A percentile compares a stretch with the other conserved stretches of the same genome.
Conservation (phyloP, 2,797 vertebrate species). For the Halcyon badia region DNA sequence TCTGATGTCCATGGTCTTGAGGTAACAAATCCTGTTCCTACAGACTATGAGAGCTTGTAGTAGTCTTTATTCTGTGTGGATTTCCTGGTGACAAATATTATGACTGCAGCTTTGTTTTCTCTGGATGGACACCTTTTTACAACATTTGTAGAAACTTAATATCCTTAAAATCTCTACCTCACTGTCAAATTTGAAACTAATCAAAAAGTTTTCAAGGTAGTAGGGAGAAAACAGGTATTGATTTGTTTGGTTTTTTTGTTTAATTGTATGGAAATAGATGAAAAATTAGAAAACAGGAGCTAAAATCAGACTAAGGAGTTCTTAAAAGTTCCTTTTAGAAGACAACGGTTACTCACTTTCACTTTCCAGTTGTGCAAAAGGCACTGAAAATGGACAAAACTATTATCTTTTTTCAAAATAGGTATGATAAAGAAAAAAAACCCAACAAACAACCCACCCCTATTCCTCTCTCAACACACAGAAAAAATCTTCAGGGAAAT, state of each 20-base stretch:
- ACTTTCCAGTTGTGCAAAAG: neutral
- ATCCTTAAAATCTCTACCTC: neutral
- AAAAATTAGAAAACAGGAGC: neutral
- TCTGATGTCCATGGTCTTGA: neutral
- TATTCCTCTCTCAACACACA: neutral
- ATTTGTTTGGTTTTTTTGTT: neutral
- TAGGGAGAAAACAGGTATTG: neutral
- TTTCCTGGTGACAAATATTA: neutral
- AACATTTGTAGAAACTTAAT: neutral
- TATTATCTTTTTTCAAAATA: neutral
- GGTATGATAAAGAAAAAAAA: neutral
- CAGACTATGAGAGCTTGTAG: neutral
- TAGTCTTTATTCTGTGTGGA: neutral
- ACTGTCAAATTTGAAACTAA: neutral
- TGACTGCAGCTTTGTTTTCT: neutral
- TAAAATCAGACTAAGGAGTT: neutral
- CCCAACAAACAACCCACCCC: no score
- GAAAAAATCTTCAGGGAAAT: neutral
- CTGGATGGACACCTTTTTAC: neutral
- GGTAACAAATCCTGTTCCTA: neutral
- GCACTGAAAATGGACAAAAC: neutral
- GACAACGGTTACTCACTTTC: neutral
- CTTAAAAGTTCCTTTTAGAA: neutral
- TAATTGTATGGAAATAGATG: neutral
- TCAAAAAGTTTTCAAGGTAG: neutral